Evolutionary conservation across 2,888 invertebrate genomes (phyloP).

Genomic region (Perizoma flavofasciatum): DNA sequence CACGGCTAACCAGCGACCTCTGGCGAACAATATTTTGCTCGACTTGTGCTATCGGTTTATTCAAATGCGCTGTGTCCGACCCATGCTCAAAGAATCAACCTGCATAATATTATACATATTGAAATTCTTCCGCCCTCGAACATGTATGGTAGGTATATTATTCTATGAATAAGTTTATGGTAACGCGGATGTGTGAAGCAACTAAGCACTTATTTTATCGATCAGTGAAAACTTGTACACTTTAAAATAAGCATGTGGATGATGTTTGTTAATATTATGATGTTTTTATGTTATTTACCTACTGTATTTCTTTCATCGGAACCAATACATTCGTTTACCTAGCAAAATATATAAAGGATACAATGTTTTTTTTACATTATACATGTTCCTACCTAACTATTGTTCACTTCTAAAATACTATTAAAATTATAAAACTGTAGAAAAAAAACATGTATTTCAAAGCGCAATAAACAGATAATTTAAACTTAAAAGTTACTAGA

Average conservation of each 20-base stretch:
- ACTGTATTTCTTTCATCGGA: too few relatives aligned
- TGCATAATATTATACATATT: constrained; percentile 82
- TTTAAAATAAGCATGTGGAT: background rate
- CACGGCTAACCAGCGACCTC: constrained; percentile 69
- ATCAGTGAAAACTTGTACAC: constrained; percentile 34
- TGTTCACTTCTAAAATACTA: too few relatives aligned
- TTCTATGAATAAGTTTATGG: constrained; percentile 75
- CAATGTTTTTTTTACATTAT: too few relatives aligned
- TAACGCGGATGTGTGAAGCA: constrained; percentile 51
- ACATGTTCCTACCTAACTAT: too few relatives aligned
- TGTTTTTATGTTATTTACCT: too few relatives aligned
- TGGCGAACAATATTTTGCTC: constrained; percentile 79
- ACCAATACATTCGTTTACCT: too few relatives aligned
- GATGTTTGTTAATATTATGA: too few relatives aligned
- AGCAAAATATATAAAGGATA: too few relatives aligned
- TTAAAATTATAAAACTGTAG: too few relatives aligned
- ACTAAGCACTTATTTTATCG: constrained; percentile 31
- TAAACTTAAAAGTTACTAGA: too few relatives aligned
- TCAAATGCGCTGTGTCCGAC: constrained; percentile 79
- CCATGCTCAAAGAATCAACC: constrained; percentile 81
- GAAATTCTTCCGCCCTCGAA: constrained; percentile 76
- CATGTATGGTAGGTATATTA: constrained; percentile 65
- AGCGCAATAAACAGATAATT: too few relatives aligned
- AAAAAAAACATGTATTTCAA: too few relatives aligned
- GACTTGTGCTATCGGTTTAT: constrained; percentile 75